Conservation (phyloP, 2,888 invertebrate species). For the Hypercompe scribonia region DNA sequence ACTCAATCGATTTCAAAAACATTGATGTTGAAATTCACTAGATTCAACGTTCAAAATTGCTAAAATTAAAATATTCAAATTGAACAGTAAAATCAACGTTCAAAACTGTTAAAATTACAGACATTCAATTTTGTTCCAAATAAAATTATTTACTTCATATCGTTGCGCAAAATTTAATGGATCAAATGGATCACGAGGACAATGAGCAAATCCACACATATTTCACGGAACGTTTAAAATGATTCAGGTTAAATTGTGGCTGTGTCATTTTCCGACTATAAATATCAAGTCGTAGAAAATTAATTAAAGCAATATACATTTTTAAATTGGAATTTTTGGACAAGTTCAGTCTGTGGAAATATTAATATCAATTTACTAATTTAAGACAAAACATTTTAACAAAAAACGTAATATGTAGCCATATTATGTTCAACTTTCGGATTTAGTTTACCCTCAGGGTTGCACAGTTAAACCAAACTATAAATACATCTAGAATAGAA, state of each 20-base stretch:
- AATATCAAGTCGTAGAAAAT: not conserved
- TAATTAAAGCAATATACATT: conserved; percentile 15
- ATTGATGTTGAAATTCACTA: too few relatives aligned
- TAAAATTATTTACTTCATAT: conserved; percentile 47
- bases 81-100: conserved; percentile 29
- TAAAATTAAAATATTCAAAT: too few relatives aligned
- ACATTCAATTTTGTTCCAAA: conserved; percentile 32
- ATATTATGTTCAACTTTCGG: too few relatives aligned
- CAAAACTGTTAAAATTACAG: conserved; percentile 29
- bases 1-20: too few relatives aligned
- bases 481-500: too few relatives aligned
- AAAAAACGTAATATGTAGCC: not conserved
- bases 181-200: conserved; percentile 30
- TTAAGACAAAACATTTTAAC: not conserved
- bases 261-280: conserved; percentile 11
- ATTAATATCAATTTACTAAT: not conserved
- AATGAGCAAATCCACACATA: conserved; percentile 29
- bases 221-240: conserved; percentile 24
- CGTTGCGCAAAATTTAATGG: conserved; percentile 33
- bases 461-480: too few relatives aligned
- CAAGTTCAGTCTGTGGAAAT: not conserved
- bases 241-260: conserved; percentile 19
- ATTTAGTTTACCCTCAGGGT: too few relatives aligned
- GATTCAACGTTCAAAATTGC: too few relatives aligned
- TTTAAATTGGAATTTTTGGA: not conserved